phyloP scores from a whole-genome alignment of 1,140 invertebrate species.

The Bradysia coprophila region DNA sequence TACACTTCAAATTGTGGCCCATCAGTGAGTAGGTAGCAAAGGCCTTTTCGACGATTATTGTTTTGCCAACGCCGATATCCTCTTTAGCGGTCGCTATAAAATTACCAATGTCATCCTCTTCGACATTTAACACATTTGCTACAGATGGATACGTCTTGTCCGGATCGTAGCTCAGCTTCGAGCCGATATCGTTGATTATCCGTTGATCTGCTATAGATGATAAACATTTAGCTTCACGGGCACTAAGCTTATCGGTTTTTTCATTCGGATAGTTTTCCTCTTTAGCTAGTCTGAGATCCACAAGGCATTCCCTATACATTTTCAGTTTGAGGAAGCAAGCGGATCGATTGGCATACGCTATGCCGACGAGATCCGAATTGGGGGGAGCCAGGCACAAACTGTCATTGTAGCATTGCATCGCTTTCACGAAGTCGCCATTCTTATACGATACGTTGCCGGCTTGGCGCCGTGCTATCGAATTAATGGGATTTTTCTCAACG shows the following conservation, averaged over 20 bases:
- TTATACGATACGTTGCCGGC: constrained; percentile 1
- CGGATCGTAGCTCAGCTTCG: neutral
- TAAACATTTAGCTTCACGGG: neutral
- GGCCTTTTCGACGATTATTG: neutral
- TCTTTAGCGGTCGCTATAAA: neutral
- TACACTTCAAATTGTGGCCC: neutral
- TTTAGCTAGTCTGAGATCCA: constrained; percentile 1
- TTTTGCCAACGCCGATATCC: neutral
- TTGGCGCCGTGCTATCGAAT: neutral
- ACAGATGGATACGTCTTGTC: constrained; percentile 1
- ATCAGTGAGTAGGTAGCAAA: neutral
- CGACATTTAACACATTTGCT: neutral
- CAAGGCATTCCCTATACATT: neutral
- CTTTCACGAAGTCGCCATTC: neutral
- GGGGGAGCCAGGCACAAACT: constrained; percentile 1
- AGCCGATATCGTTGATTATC: neutral
- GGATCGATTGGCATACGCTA: constrained; percentile 3
- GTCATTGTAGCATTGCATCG: constrained; percentile 1
- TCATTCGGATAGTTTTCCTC: constrained; percentile 1
- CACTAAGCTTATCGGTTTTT: neutral
- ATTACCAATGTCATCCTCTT: neutral
- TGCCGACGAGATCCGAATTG: neutral
- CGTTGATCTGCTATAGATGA: neutral
- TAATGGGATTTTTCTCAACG: too few relatives aligned
- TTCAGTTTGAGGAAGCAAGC: constrained; percentile 2